Evolutionary conservation across 2,113 vertebrate genomes (phyloP), one percentile per base, ranked within the genome.

Genomic region (Ochotona curzoniae): DNA sequence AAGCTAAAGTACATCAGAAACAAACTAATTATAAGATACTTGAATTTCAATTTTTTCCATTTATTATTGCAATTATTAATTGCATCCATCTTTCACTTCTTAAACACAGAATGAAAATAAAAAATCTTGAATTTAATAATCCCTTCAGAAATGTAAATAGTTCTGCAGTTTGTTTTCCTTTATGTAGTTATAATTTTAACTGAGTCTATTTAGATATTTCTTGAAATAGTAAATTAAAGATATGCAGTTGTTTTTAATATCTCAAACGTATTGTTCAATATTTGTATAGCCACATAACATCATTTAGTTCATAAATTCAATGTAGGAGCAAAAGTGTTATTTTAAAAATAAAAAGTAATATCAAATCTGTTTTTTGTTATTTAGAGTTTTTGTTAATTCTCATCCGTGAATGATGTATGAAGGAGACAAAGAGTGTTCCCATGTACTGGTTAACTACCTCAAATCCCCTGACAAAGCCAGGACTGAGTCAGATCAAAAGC

Each of bases 251-350:
- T 67, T 93, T 93, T 90, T 60, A 82, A 61, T 91, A 63, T 88
- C 44, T 9, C 47, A 83, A 84, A 83, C 83, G 14, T 1, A 73
- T 83, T 49, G 61, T 92, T 79, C 4, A 96, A 69, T 21, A 97
- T 98, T 96, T 98, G 44, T 97, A 92, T 95, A 97, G 64, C 70
- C 95, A 97, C 96, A 94, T 35, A 51, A 96, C 60, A 96, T 91
- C 92, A 93, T 83, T 93, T 73, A 57, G 87, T 96, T 96, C 89
- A 97, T 96, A 97, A 96, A 96, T 97, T 87, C 21, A 97, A 75
- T 64, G 87, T 93, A 97, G 97, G 67, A 87, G 7, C 38, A 75
- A 91, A 96, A 90, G 3, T 60, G 90, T 32, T 63, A 74, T 91
- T 88, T 7, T 63, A 83, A 91, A 96, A 32, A 91, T 87, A 93